A percentile compares a stretch with the other conserved stretches of the same genome.
Evolutionary conservation across 1,140 invertebrate genomes (phyloP).

Genomic region (Pseudachorutes palmiensis): DNA sequence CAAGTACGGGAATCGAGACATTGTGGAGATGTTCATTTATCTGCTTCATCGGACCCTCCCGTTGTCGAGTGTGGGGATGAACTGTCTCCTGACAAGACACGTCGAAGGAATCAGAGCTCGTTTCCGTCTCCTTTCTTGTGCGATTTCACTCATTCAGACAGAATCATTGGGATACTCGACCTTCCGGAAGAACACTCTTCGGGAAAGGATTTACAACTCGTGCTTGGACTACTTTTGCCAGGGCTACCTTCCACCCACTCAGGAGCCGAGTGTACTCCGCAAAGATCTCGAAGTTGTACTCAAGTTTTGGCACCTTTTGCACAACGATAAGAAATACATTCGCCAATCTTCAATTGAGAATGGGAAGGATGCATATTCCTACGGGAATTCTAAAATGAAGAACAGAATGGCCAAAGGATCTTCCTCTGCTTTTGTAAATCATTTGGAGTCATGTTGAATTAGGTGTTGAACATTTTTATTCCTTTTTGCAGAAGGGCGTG

Average conservation of each 20-base stretch:
- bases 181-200: constrained; percentile 80
- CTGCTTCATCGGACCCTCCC: constrained; percentile 84
- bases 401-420: background rate
- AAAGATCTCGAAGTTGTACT: constrained; percentile 87
- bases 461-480: too few species aligned
- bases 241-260: constrained; percentile 72
- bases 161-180: constrained; percentile 69
- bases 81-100: constrained; percentile 58
- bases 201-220: constrained; percentile 87
- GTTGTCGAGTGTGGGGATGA: constrained; percentile 62
- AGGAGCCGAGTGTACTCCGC: constrained; percentile 61
- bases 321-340: constrained; percentile 94
- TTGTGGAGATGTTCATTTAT: constrained; percentile 82
- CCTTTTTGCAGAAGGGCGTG: too few species aligned
- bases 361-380: background rate
- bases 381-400: background rate
- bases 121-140: constrained; percentile 80
- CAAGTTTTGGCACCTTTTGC: constrained; percentile 91
- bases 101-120: constrained; percentile 74
- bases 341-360: constrained; percentile 49
- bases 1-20: constrained; percentile 91
- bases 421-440: constrained; percentile 12
- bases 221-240: constrained; percentile 94
- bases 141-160: constrained; percentile 86
- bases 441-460: too few species aligned